Base-by-base conservation (phyloP, 2,797 vertebrate species). In the Karalla daura region DNA sequence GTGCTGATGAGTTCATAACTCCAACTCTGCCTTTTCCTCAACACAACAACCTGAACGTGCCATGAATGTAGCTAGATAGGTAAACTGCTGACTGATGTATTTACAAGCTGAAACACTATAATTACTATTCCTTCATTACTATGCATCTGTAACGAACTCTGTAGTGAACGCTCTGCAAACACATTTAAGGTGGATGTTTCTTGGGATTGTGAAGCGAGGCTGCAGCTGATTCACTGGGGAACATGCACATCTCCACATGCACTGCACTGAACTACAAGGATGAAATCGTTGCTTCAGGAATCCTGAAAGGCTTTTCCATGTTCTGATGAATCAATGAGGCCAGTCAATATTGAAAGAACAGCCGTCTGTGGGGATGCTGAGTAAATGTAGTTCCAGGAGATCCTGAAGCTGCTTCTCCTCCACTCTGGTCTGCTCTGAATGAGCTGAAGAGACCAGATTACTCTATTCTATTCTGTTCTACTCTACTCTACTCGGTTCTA, bases 271-370 rank as follows among this genome's bases (percentile, higher is more conserved):
- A 78, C 76, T 87, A 86, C 80, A 88, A 80, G 86, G 67, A 74
- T 62, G 52, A 76, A 83, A 80, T 70, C 75, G 60, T 67, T 80
- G 74, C 73, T 78, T 78, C 80, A 80, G 84, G 58, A 86, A 69
- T 86, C 75, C 65, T 88, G 74, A 86, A 87, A 80, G 80, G 73
- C 73, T 67, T 67, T 61, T 28, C 69, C 64, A 61, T 69, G 64
- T 86, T 60, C 61, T 68, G 85, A 84, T 86, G 56, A 82, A 86
- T 85, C 79, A 83, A 63, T 83, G 77, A 78, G 54, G 56, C 55
- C 49, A 80, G 80, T 88, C 80, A 80, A 86, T 89, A 88, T 78
- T 83, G 70, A 78, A 82, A 68, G 52, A 76, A 56, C 54, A 46
- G 49, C 55, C 59, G 18, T 76, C 58, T 69, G 43, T 68, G 41